Evolutionary conservation across 2,888 invertebrate genomes (phyloP), one percentile per base, ranked within the genome.

Genomic region (Selenia dentaria): DNA sequence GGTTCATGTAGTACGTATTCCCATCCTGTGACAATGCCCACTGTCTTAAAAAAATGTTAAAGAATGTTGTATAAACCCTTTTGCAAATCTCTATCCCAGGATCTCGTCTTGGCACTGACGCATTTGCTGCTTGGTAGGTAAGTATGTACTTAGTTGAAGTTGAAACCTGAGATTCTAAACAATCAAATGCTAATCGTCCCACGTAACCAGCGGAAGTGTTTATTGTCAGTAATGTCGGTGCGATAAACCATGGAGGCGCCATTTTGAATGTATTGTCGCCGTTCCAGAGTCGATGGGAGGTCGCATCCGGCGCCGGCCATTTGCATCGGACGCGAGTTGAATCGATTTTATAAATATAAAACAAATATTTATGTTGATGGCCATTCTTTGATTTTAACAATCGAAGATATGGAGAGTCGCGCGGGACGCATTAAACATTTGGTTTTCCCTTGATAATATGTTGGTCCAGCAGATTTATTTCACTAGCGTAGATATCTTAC

Each of bases 231-330:
- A 10, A n/a, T 26, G 39, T 25, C 40, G 67, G 68, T 65, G 75
- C 70, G 73, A 83, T 84, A 84, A 81, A 79, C 66, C 69, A 69
- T 59, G 54, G 67, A 79, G 85, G 87, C 90, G 89, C 90, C 90
- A 87, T 89, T 78, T 87, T 84, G 86, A 71, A 83, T 82, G 71
- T 74, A 79, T 80, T 80, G 82, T 79, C 79, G 74, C 70, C 76
- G 72, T 76, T 76, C 79, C 78, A 75, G 72, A 79, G 82, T 76
- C 73, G 62, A 74, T 84, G 89, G 86, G 87, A 83, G 89, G 89
- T 88, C 76, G 65, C 73, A 79, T 88, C 89, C 89, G 89, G 90
- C 90, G 90, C 89, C 89, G 79, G 75, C 62, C 85, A 88, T 89
- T 87, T 85, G 79, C 86, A 87, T 88, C 70, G 68, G 59, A 86